Evolutionary conservation across 2,888 invertebrate genomes (phyloP), one percentile per base, ranked within the genome.

Genomic region (Dichetophora obliterata): DNA sequence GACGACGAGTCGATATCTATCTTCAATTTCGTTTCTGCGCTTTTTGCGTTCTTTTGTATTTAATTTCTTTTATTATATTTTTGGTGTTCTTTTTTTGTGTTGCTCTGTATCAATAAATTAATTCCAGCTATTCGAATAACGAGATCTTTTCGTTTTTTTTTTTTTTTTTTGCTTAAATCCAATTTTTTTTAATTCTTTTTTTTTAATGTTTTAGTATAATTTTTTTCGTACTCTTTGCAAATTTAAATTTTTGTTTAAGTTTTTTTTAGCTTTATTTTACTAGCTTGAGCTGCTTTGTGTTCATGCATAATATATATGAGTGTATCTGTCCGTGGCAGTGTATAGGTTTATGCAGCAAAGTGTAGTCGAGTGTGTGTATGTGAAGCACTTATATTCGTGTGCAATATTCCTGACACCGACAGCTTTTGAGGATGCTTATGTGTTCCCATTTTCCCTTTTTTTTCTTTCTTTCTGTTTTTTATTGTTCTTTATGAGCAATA

Each of bases 231-330:
- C n/a, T 65, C 37, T 63, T 65, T 34, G 34, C 6, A 34, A 34
- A 31, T n/a, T 27, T 65, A 5, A 34, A 65, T 65, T 65, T 52
- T 22, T 22, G 19, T 16, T 68, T 19, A 6, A 50, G 4, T 27
- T 70, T 16, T 50, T 11, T 69, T 69, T 50, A 52, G 4, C 34
- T 37, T 34, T 43, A 43, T 43, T 3, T 14, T 43, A 14, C 43
- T 22, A 11, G 22, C 57, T 59, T 78, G 82, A 84, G 84, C 84
- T 85, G 84, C 80, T 84, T 83, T 82, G 82, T 85, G 84, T 83
- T 85, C 84, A 84, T 84, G 83, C 84, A 84, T 84, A 84, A 84
- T 85, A 81, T 84, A 84, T 84, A 82, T 85, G 84, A 84, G 82
- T 84, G 84, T 19, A 22, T 59, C 24, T 59, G 57, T 59, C 24